Base-by-base conservation (phyloP, 1,140 invertebrate species). In the Diachasmimorpha longicaudata region DNA sequence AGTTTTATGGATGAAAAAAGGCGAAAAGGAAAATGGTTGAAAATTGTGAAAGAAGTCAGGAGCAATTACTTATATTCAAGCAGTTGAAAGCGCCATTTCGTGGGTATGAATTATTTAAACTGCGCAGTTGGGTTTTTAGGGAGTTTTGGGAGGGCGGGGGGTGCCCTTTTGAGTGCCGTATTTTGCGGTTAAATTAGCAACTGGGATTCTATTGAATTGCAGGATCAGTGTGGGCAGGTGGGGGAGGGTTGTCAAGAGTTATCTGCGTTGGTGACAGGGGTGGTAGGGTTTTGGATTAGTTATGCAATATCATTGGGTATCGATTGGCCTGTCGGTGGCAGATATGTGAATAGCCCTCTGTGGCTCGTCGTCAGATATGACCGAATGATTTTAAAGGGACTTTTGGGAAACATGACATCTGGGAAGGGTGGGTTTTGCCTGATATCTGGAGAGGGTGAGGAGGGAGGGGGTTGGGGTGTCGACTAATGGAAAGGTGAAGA, bases 271-370 rank as follows among this genome's bases (percentile, higher is more conserved):
- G 19, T 63, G 58, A 63, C 58, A 63, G 52, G 19, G 52, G 19
- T 6, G 52, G 19, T 6, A 31, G 19, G 48, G 2, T 31, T 25
- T 63, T 31, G 58, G 10, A 58, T 58, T 13, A 23, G 58, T 63
- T 63, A 63, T 25, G 58, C 58, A 63, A 63, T 63, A 63, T 63
- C 58, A 63, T 63, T 63, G 58, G 23, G 58, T 23, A 63, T 63
- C 58, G 58, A 63, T 63, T 63, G 21, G 48, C 23, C 58, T 63
- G 58, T 63, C 19, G 58, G 3, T 63, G 1, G 21, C 58, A 63
- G 58, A 8, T 1, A 25, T 63, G 19, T 25, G 21, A 11, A 55
- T 55, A 19, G 4, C 48, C n/a, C 48, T 55, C n/a, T 55, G n/a
- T 10, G 14, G 14, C 48, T 19, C 48, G 8, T 21, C 19, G 48